A percentile compares a stretch with the other conserved stretches of the same genome.
These are phyloP conservation scores for Physella acuta DNA, from an alignment of 1,140 invertebrate species.

Conservation along the genomic window DNA sequence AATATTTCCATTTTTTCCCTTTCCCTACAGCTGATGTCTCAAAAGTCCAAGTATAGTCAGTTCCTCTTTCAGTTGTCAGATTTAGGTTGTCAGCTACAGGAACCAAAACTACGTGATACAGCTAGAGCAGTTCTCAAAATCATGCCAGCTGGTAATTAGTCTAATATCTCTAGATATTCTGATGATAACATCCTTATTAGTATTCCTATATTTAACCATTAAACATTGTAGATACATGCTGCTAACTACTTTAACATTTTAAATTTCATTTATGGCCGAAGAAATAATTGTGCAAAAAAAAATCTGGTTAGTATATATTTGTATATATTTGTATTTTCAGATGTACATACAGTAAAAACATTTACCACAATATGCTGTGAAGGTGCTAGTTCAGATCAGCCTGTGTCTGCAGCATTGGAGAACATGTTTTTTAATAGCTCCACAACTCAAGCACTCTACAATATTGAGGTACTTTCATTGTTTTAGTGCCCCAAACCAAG, in stretches of 20 bases:
- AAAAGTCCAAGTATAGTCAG: constrained; percentile 76
- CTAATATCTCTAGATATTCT: neutral
- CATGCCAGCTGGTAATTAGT: constrained; percentile 78
- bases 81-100: constrained; percentile 78
- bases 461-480: constrained; percentile 47
- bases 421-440: constrained; percentile 74
- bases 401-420: constrained; percentile 66
- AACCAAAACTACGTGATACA: constrained; percentile 79
- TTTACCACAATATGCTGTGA: constrained; percentile 64
- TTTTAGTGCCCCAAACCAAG: neutral
- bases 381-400: constrained; percentile 48
- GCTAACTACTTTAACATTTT: too few species aligned
- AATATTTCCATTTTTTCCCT: neutral
- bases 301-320: too few species aligned
- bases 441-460: constrained; percentile 78
- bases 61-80: constrained; percentile 91
- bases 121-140: constrained; percentile 84
- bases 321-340: too few species aligned
- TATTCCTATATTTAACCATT: too few species aligned
- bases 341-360: constrained; percentile 69
- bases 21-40: constrained; percentile 70
- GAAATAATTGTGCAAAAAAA: too few species aligned
- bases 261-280: too few species aligned
- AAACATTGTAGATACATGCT: too few species aligned
- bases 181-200: too few species aligned